These are phyloP conservation scores for Himalopsyche kuldschensis DNA, from an alignment of 2,888 invertebrate species.

Conservation along the genomic window DNA sequence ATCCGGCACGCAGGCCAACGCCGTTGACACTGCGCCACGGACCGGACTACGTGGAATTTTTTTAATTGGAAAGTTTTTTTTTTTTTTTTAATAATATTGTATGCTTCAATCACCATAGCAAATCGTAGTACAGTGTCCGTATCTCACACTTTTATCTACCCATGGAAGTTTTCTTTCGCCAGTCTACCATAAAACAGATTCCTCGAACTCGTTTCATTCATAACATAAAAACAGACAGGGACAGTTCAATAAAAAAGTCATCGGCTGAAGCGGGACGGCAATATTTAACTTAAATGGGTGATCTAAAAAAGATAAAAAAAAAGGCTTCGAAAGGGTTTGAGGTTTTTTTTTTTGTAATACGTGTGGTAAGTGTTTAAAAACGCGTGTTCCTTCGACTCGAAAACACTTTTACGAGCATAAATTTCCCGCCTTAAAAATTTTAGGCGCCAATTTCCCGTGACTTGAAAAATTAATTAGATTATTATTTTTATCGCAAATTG, in stretches of 20 bases:
- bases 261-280: background rate
- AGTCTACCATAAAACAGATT: slow-evolving; percentile 20
- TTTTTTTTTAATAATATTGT: no score
- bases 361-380: background rate
- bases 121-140: no score
- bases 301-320: background rate
- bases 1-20: no score
- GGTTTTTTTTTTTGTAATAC: background rate
- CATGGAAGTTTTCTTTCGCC: background rate
- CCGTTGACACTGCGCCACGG: no score
- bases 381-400: background rate
- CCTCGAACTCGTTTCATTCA: slow-evolving; percentile 36
- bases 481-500: no score
- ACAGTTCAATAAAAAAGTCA: background rate
- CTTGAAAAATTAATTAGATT: no score
- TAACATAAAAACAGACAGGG: slow-evolving; percentile 22
- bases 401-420: background rate
- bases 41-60: no score
- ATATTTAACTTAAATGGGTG: background rate
- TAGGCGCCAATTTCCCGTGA: background rate
- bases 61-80: no score
- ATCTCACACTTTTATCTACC: background rate
- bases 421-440: background rate
- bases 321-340: background rate
- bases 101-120: no score